Evolutionary conservation across 2,113 vertebrate species (phyloP).

Genomic region (Upupa epops): DNA sequence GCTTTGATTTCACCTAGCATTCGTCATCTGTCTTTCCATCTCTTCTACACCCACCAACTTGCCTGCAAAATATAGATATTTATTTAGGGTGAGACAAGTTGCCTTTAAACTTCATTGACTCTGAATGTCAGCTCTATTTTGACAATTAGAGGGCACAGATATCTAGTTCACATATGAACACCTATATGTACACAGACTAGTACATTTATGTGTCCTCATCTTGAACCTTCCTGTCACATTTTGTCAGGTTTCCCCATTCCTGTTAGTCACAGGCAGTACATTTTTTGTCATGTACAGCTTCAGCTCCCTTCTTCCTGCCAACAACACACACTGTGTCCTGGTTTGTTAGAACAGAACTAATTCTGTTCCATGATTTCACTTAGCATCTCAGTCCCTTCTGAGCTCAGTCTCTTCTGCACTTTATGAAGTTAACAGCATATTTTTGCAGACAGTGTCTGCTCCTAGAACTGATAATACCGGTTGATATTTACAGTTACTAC

Average conservation of each 20-base stretch:
- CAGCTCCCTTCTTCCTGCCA: not conserved
- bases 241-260: not conserved
- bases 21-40: conserved; percentile 33
- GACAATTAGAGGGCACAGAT: not conserved
- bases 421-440: not conserved
- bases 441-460: not conserved
- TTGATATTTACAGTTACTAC: not conserved
- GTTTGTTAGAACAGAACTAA: not conserved
- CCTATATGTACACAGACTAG: not conserved
- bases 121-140: not conserved
- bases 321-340: not conserved
- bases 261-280: rapidly evolving
- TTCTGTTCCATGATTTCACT: not conserved
- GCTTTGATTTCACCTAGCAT: conserved; percentile 40
- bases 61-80: conserved; percentile 6
- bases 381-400: not conserved
- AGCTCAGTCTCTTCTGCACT: not conserved
- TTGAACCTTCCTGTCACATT: rapidly evolving
- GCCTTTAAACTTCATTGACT: not conserved
- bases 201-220: not conserved
- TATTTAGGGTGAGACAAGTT: not conserved
- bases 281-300: not conserved
- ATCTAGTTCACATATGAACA: not conserved
- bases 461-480: not conserved
- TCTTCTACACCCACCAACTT: conserved; percentile 22